Base-by-base conservation (phyloP, 2,797 vertebrate species). In the Furcifer pardalis region DNA sequence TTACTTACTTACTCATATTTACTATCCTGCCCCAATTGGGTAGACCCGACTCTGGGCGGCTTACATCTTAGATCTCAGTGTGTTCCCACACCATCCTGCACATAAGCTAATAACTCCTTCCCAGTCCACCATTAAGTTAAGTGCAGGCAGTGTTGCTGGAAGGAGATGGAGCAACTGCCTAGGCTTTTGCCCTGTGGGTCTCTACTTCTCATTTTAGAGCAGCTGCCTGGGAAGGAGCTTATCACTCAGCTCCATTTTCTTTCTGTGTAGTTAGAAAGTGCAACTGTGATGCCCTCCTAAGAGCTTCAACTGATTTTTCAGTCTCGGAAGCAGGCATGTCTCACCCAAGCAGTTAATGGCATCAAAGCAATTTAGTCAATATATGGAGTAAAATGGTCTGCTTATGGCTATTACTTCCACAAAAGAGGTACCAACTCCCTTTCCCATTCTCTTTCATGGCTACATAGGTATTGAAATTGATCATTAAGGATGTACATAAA, bases 381-480 rank as follows among this genome's bases (percentile, higher is more conserved):
- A 52, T 80, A 63, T 8, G 63, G 0, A 0, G 73, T 68, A 79
- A 59, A 81, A 5, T 69, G 30, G 0, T 0, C 27, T 0, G 1
- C 21, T 68, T 79, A 37, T 78, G 56, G 9, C 1, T 0, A 42
- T 78, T 3, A 0, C 44, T 74, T 86, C 79, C 19, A 76, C 72
- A 79, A 7, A 0, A 83, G 84, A 81, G 69, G 77, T 79, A 85
- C 25, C 13, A 40, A 77, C 84, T 79, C 89, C 32, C 37, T 74
- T 65, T 9, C 37, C 68, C 62, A 49, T 72, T 60, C 72, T 13
- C 52, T 59, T 65, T 79, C 89, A 85, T 88, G 30, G 69, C 65
- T 74, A 89, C 85, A 88, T 73, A 42, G 37, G 83, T 62, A 77
- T 63, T 88, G 87, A 93, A 93, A 83, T 27, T 82, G 88, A 93